Base-by-base conservation (phyloP, 92 coral and sea anemone genomes). In the Palythoa heliodiscus region DNA sequence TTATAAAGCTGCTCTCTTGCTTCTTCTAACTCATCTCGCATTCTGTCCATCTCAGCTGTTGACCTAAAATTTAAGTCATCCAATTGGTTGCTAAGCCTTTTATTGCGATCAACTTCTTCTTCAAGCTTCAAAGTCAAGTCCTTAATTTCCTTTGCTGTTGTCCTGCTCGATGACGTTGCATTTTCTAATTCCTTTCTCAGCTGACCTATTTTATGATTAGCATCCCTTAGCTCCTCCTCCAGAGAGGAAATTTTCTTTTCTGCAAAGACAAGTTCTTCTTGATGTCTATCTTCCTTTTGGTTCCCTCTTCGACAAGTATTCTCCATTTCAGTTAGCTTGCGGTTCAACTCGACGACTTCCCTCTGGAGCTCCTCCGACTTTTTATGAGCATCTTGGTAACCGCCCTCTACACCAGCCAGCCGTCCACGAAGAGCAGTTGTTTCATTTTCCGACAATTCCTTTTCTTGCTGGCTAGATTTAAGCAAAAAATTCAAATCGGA, bases 11-110 rank as follows among this genome's bases (percentile, higher is more conserved):
- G 75, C 15, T 80, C 94, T 16, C 81, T 72, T 16, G 94, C 87
- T 38, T 92, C 88, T 23, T 89, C 92, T 52, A 92, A 52, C 53
- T 92, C 94, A 40, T 87, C 89, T 50, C 86, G 90, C 52, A 92
- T 78, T 9, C 88, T 87, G 70, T 86, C 86, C 71, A 72, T 89
- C 86, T 89, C 92, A 37, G 55, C 48, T 0, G 43, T 20, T 39
- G 76, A 76, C 43, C 70, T 87, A 48, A 73, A 82, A 61, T 71
- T 83, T 14, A 71, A 75, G 67, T 83, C 78, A 11, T 89, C 70
- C 38, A 89, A 60, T 60, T 92, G 89, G 48, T 63, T 73, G 63
- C 87, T 80, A 12, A 92, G 83, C 54, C 70, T 48, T 52, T 84
- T 87, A 24, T 67, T 86, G 23, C 76, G 86, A 43, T 63, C 75